These are phyloP conservation scores for Benitochromis conjunctus DNA, from an alignment of 2,113 vertebrate species.

Conservation along the genomic window DNA sequence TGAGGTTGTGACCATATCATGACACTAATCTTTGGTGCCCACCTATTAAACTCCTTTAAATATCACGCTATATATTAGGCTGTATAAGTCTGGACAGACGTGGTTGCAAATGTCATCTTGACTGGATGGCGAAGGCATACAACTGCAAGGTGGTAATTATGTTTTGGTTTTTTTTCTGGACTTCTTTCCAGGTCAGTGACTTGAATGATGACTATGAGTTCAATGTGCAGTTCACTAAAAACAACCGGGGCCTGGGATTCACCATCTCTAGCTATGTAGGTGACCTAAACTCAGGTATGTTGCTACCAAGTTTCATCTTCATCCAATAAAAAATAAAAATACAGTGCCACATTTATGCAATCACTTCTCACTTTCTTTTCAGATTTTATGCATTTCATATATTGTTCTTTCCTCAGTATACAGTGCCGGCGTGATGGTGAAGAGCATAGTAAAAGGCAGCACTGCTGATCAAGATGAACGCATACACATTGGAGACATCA, in stretches of 20 bases:
- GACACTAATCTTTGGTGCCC: background rate
- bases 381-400: background rate
- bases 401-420: slow-evolving; percentile 73
- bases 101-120: background rate
- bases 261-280: slow-evolving; percentile 88
- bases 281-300: slow-evolving; percentile 85
- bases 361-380: background rate
- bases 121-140: background rate
- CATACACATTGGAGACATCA: slow-evolving; percentile 87
- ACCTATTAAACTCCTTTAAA: background rate
- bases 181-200: slow-evolving; percentile 62
- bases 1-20: background rate
- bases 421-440: slow-evolving; percentile 87
- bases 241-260: slow-evolving; percentile 86
- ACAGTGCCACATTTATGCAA: background rate
- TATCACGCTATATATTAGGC: background rate
- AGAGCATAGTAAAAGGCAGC: slow-evolving; percentile 91
- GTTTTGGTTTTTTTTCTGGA: background rate
- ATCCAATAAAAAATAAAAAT: background rate
- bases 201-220: slow-evolving; percentile 79
- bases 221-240: slow-evolving; percentile 86
- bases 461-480: slow-evolving; percentile 85
- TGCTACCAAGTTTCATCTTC: background rate
- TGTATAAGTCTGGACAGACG: background rate
- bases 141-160: background rate